Conservation (phyloP, 2,797 vertebrate species). For the Hemibagrus guttatus region DNA sequence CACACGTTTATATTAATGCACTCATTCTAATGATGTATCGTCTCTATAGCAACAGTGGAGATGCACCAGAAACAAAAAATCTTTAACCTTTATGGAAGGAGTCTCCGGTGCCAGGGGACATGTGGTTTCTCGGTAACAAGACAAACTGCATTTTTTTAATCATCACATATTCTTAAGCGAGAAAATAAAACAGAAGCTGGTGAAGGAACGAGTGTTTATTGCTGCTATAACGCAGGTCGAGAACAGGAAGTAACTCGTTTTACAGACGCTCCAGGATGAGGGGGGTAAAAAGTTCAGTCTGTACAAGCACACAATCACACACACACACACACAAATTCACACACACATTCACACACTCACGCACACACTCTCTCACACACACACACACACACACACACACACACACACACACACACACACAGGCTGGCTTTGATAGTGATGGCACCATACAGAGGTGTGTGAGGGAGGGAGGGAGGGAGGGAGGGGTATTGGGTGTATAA, state of each 20-base stretch:
- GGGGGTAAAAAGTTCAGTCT: not conserved
- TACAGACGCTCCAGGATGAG: not conserved
- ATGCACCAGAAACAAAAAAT: not conserved
- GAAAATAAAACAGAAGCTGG: not conserved
- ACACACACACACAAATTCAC: not conserved
- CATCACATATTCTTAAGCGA: not conserved
- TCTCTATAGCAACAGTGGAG: not conserved
- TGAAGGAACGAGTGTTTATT: not conserved
- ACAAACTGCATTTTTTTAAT: not conserved
- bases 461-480: not conserved
- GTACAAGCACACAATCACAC: not conserved
- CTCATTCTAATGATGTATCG: not conserved
- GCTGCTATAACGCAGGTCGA: not conserved
- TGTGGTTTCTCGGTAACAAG: not conserved
- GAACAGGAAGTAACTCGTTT: not conserved
- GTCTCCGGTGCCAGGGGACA: not conserved
- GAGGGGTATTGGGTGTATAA: not conserved
- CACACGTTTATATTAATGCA: not conserved
- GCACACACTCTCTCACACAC: no score
- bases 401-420: not conserved
- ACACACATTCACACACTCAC: not conserved
- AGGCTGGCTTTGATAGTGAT: not conserved
- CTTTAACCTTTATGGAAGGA: not conserved
- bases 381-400: no score
- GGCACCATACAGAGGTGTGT: not conserved